Evolutionary conservation across 2,113 vertebrate genomes (phyloP), one percentile per base, ranked within the genome.

Genomic region (Brachionichthys hirsutus): DNA sequence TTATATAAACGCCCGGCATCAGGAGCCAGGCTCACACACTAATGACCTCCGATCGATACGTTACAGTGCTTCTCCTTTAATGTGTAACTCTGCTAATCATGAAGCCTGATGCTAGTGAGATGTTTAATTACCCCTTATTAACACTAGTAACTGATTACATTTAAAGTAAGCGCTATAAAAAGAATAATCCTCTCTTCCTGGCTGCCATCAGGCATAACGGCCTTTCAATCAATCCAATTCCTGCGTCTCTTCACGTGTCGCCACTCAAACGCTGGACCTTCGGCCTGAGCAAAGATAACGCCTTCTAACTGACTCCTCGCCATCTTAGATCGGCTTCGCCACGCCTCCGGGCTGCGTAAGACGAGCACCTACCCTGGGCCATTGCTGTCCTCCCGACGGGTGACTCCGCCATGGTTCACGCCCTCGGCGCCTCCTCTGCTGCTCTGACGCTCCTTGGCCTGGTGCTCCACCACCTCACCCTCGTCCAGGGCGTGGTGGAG

Each of bases 401-500:
- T 88, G 57, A 63, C 66, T 3, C 82, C 56, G 58, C 90, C 91
- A 61, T 94, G 88, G 66, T 70, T 91, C 14, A 91, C 88, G 78
- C 92, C 92, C 48, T 96, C 93, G 2, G 87, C 58, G 87, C 92
- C 94, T 58, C 89, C 85, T 85, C 89, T 81, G 73, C 90, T 83
- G 67, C 92, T 90, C 81, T 92, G 85, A 35, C 82, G 90, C 80
- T 94, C 93, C 78, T 84, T 93, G 66, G 93, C 90, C 51, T 89
- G 91, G 75, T 91, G 92, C 69, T 98, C 93, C 79, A 98, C 92
- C 85, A 99, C 91, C 91, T 99, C 97, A 63, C 96, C 97, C 86
- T 97, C 96, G 81, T 98, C 97, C 87, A 99, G 90, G 11, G 97
- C 94, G 77, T 94, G 92, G 87, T 99, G 97, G 77, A 99, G 93